Evolutionary conservation across 2,888 invertebrate genomes (phyloP), one percentile per base, ranked within the genome.

Genomic region (Gortyna flavago): DNA sequence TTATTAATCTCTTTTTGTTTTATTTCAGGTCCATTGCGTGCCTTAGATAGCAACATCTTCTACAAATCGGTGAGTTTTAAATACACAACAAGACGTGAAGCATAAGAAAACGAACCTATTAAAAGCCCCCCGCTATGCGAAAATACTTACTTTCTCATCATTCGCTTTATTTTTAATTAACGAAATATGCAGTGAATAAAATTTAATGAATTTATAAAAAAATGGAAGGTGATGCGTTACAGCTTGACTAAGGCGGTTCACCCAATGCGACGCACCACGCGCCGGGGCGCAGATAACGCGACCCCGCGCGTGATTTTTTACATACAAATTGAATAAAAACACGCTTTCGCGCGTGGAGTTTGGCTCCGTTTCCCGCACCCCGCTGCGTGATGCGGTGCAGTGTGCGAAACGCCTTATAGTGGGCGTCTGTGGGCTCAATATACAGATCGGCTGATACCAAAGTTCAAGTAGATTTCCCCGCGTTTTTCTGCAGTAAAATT

Each of bases 11-110:
- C 0, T 21, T 32, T 54, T 57, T 44, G 13, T 74, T 48, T 69
- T 1, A 5, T 81, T 84, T 48, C 81, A 81, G 81, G 29, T 83
- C 16, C 0, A 0, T 16, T 51, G 9, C 18, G 3, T 25, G 35
- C 9, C 51, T 35, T 59, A 41, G 5, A 44, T 35, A n/a, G 1
- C 41, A 25, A 16, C 0, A 25, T 25, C 18, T 54, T 38, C 25
- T 54, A 11, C 54, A 57, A 57, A n/a, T 48, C 18, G 61, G 83
- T 79, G 35, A 79, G 83, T 79, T 64, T 62, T 13, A 25, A 8
- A 32, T 16, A 51, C 8, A 25, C 25, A 2, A 9, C 25, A 25
- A 54, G 11, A 54, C 3, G 11, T 5, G 54, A 54, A 9, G 0
- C n/a, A 13, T 57, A n/a, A 1, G 13, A 54, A n/a, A 16, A 29